A percentile compares a stretch with the other conserved stretches of the same genome.
These are phyloP conservation scores for Mycetomoellerius zeteki DNA, from an alignment of 1,140 invertebrate species.

Conservation along the genomic window DNA sequence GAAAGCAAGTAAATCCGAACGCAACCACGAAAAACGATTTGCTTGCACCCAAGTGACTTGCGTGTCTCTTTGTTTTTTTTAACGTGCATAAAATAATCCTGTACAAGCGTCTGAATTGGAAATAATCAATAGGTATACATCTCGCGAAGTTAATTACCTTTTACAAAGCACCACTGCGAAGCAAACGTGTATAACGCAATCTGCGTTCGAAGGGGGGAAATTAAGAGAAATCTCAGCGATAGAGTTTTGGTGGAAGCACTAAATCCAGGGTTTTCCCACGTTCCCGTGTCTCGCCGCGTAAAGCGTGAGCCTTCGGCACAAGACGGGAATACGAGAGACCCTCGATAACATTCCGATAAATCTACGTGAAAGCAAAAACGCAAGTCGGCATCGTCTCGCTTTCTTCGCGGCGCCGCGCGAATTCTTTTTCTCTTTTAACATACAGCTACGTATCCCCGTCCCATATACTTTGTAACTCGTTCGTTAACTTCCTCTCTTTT, in stretches of 20 bases:
- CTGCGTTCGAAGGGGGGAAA: constrained; percentile 4
- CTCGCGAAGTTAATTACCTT: neutral
- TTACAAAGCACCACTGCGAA: constrained; percentile 2
- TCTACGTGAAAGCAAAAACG: constrained; percentile 35
- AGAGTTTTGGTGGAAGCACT: constrained; percentile 52
- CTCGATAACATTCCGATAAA: constrained; percentile 41
- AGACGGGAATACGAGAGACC: constrained; percentile 3
- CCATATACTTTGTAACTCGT: constrained; percentile 59
- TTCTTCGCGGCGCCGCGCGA: constrained; percentile 55
- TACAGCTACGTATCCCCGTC: constrained; percentile 37
- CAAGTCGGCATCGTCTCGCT: constrained; percentile 49
- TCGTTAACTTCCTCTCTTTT: constrained; percentile 40
- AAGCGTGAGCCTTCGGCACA: constrained; percentile 1
- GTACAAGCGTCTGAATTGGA: neutral
- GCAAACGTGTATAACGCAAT: neutral
- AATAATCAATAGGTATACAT: neutral
- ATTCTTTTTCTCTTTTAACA: constrained; percentile 18
- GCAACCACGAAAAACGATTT: neutral
- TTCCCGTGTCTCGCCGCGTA: constrained; percentile 11
- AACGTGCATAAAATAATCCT: neutral
- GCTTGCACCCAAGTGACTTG: too few species aligned
- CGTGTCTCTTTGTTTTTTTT: neutral
- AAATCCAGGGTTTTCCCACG: constrained; percentile 46
- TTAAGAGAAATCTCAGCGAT: neutral
- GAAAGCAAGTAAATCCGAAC: constrained; percentile 45